Evolutionary conservation across 1,140 invertebrate species (phyloP).

Genomic region (Leptopilina clavipes): DNA sequence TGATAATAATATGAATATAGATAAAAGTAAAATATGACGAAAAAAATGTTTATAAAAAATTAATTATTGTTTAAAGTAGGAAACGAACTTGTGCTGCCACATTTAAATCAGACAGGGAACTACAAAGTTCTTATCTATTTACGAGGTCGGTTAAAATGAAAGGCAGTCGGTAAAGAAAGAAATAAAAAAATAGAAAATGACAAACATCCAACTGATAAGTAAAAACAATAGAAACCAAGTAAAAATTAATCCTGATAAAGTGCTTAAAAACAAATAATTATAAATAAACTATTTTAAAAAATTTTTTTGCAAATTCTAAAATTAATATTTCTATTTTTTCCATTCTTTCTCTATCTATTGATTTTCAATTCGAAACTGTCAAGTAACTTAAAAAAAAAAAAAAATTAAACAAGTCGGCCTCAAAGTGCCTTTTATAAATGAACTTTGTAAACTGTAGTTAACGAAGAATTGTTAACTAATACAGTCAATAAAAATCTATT

Average conservation of each 20-base stretch:
- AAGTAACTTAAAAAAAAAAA: not conserved
- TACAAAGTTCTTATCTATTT: conserved; percentile 16
- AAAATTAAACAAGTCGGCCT: not conserved
- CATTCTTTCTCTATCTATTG: not conserved
- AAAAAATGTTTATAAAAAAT: not conserved
- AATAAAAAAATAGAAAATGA: not conserved
- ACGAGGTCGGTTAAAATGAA: not conserved
- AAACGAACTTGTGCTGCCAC: conserved; percentile 39
- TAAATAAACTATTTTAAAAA: not conserved
- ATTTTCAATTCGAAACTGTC: not conserved
- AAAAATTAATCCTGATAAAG: not conserved
- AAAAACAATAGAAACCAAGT: not conserved
- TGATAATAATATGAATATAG: not conserved
- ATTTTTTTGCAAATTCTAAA: not conserved
- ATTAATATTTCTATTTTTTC: not conserved
- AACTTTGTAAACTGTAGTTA: not conserved
- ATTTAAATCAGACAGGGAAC: conserved; percentile 25
- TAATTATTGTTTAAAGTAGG: not conserved
- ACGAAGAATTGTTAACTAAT: not conserved
- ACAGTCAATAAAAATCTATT: conserved; percentile 10
- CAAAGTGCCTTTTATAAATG: not conserved
- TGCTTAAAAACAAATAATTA: too few relatives aligned
- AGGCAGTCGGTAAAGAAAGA: not conserved
- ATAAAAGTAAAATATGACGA: too few relatives aligned
- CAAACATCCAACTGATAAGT: not conserved